Evolutionary conservation across 2,888 invertebrate genomes (phyloP).

Genomic region (Blastobasis lacticolella): DNA sequence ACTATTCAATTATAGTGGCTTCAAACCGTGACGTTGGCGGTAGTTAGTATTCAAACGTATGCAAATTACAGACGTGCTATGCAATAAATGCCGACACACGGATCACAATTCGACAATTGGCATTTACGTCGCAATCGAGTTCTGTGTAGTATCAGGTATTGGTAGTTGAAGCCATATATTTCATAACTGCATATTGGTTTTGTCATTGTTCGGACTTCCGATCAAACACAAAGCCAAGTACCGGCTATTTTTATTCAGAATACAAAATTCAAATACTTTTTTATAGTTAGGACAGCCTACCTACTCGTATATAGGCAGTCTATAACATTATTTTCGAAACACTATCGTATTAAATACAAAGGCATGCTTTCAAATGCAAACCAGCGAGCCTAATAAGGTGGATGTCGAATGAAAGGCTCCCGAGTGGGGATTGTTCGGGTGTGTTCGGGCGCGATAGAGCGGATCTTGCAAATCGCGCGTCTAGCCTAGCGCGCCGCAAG

Average conservation of each 20-base stretch:
- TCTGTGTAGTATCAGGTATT: too few relatives aligned
- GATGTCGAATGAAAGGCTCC: slow-evolving; percentile 17
- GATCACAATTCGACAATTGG: slow-evolving; percentile 72
- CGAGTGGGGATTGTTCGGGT: slow-evolving; percentile 34
- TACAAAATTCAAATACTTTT: too few relatives aligned
- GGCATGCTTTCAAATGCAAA: slow-evolving; percentile 13
- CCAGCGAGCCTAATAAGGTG: too few relatives aligned
- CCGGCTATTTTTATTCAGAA: too few relatives aligned
- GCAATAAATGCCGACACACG: slow-evolving; percentile 71
- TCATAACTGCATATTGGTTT: too few relatives aligned
- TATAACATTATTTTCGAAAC: too few relatives aligned
- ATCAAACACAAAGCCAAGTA: too few relatives aligned
- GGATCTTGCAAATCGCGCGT: slow-evolving; percentile 57
- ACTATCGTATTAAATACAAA: neutral
- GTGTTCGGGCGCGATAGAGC: slow-evolving; percentile 52
- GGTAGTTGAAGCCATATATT: too few relatives aligned
- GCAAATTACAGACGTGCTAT: slow-evolving; percentile 72
- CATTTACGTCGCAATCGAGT: slow-evolving; percentile 58
- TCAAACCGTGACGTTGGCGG: slow-evolving; percentile 57
- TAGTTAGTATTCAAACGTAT: slow-evolving; percentile 73
- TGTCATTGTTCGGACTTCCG: too few relatives aligned
- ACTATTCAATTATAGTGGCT: slow-evolving; percentile 69
- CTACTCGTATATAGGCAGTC: too few relatives aligned
- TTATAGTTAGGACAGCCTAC: too few relatives aligned
- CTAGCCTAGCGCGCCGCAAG: slow-evolving; percentile 11